Evolutionary conservation across 2,888 invertebrate species (phyloP), one percentile per base, ranked within the genome.

Genomic region (Labia minor): DNA sequence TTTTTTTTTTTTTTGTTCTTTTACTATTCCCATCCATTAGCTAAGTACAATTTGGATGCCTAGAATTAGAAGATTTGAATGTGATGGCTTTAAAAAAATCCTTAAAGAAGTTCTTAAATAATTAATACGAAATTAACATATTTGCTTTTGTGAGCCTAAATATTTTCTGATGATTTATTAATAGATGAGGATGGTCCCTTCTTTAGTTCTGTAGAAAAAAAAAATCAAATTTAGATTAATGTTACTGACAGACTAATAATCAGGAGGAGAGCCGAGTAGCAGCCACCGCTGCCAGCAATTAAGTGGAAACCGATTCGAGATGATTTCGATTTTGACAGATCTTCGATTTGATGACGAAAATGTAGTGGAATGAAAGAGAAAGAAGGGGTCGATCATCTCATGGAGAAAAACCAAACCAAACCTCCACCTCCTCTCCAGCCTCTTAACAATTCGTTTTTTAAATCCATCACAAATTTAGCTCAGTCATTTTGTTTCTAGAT

Each of bases 191-290:
- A 49, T 8, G 49, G 14, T 49, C 49, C 49, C 49, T 49, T 49
- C 49, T 49, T 49, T 49, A 14, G 49, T n/a, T 49, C n/a, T 8
- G 33, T 8, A 49, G 8, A 49, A 49, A 49, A 49, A 49, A 49
- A 49, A 49, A 49, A 49, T 49, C 49, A 49, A 49, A 49, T 49
- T 49, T 49, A 49, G 49, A 49, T 49, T 49, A 49, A 49, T 49
- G 49, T 49, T 49, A 49, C 49, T 49, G 49, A 49, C 49, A 49
- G 49, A n/a, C 49, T 49, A 49, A 49, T 49, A 49, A 49, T 49
- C 49, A 49, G 3, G 49, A 49, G 49, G 49, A 49, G 49, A 4
- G 6, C 49, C 49, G 49, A 49, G 8, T 14, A 49, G 49, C n/a
- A 49, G 49, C 49, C 49, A 49, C 49, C n/a, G n/a, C 49, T 49